Conservation (phyloP, 2,113 vertebrate genomes). For the Parus major region DNA sequence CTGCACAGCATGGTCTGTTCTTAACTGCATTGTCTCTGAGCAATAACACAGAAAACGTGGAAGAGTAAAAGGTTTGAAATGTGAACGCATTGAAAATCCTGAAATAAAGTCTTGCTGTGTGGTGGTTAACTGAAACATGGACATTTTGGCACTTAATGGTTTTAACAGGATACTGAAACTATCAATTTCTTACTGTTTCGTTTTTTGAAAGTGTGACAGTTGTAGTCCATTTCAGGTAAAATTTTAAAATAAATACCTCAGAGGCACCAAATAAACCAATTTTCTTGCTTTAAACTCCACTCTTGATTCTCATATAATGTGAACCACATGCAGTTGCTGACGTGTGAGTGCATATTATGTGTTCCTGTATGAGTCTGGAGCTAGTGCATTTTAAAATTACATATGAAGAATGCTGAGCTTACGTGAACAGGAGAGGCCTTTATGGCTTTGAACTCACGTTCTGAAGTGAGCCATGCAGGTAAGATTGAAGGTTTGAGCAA, state of each 20-base stretch:
- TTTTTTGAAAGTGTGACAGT: not conserved
- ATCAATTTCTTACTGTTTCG: not conserved
- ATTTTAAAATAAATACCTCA: not conserved
- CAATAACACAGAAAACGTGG: not conserved
- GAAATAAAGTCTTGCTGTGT: not conserved
- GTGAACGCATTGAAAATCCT: not conserved
- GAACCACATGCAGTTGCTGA: not conserved
- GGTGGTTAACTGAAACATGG: not conserved
- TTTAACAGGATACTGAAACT: not conserved
- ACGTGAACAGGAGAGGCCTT: not conserved
- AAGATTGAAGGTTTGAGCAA: not conserved
- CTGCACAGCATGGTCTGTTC: not conserved
- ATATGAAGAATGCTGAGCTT: not conserved
- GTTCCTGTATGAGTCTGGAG: not conserved
- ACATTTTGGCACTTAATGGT: not conserved
- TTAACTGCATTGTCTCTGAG: not conserved
- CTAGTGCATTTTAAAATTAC: not conserved
- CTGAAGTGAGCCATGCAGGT: not conserved
- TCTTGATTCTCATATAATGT: not conserved
- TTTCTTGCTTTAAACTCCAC: not conserved
- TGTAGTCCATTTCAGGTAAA: not conserved
- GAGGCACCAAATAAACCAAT: not conserved
- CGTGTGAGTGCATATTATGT: not conserved
- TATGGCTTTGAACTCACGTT: not conserved
- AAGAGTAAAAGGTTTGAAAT: not conserved